Evolutionary conservation across 2,888 invertebrate genomes (phyloP).

Genomic region (Luffia ferchaultella): DNA sequence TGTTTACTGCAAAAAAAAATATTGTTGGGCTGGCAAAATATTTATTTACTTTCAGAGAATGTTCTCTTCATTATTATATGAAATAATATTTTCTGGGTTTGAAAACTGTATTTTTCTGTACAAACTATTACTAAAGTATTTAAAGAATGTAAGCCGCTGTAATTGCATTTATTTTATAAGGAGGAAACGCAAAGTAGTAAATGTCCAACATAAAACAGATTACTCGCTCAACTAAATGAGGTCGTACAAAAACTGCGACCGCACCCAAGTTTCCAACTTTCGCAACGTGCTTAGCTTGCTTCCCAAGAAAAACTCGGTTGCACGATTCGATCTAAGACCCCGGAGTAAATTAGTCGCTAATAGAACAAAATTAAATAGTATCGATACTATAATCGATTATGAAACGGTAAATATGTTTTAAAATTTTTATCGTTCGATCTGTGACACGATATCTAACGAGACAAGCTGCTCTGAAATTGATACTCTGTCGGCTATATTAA

Average conservation of each 20-base stretch:
- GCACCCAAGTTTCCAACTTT: constrained; percentile 5
- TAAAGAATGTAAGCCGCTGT: not conserved
- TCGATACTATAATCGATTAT: not conserved
- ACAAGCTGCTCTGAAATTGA: not conserved
- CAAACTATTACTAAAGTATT: not conserved
- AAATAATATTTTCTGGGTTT: too few relatives aligned
- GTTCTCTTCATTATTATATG: too few relatives aligned
- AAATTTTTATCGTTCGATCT: not conserved
- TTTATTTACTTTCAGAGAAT: too few relatives aligned
- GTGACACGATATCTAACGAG: not conserved
- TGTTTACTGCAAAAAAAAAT: too few relatives aligned
- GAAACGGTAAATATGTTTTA: not conserved
- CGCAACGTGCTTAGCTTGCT: not conserved
- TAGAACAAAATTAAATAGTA: not conserved
- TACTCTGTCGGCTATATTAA: not conserved
- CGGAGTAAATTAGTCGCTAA: not conserved
- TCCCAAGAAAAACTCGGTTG: not conserved
- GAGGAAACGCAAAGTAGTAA: not conserved
- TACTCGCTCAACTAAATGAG: not conserved
- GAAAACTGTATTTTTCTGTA: too few relatives aligned
- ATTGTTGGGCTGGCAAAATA: too few relatives aligned
- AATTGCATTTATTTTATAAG: not conserved
- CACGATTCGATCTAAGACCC: not conserved
- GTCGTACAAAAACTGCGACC: not conserved
- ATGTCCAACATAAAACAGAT: not conserved